A percentile compares a stretch with the other conserved stretches of the same genome.
These are phyloP conservation scores for Macrotus californicus DNA, from an alignment of 2,113 vertebrate species.

Conservation along the genomic window DNA sequence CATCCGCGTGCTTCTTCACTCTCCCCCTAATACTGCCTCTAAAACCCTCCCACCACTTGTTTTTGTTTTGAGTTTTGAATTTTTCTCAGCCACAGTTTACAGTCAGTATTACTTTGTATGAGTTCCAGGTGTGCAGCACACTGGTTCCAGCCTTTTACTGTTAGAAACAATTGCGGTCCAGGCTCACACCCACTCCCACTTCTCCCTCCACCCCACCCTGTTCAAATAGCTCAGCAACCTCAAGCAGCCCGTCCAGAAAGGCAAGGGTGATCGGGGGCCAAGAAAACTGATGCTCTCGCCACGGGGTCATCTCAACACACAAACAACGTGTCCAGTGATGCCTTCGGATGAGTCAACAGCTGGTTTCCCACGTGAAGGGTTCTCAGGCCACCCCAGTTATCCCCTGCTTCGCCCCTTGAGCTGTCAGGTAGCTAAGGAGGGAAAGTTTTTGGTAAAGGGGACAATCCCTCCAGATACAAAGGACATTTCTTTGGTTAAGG, in stretches of 20 bases:
- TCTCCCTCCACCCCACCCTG: too few relatives aligned
- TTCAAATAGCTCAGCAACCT: neutral
- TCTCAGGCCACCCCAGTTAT: neutral
- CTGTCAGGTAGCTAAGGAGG: neutral
- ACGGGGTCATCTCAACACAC: neutral
- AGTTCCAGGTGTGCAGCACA: neutral
- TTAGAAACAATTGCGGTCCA: too few relatives aligned
- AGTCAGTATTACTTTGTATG: neutral
- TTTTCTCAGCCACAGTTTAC: neutral
- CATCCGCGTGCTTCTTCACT: neutral
- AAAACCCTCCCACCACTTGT: neutral
- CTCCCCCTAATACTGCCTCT: neutral
- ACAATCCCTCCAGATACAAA: rapidly evolving
- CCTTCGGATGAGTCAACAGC: neutral
- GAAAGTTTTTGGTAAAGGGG: neutral
- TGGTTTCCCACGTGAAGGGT: neutral
- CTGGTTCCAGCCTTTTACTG: too few relatives aligned
- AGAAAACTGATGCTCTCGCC: neutral
- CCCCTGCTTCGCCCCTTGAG: neutral
- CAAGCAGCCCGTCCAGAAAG: neutral
- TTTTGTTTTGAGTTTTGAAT: neutral
- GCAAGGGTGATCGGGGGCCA: neutral
- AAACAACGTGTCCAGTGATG: rapidly evolving
- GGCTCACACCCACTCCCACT: neutral
- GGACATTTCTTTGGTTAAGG: neutral